A percentile compares a stretch with the other conserved stretches of the same genome.
These are phyloP conservation scores for Druon quercuslanigerum DNA, from an alignment of 1,140 invertebrate species.

Conservation along the genomic window DNA sequence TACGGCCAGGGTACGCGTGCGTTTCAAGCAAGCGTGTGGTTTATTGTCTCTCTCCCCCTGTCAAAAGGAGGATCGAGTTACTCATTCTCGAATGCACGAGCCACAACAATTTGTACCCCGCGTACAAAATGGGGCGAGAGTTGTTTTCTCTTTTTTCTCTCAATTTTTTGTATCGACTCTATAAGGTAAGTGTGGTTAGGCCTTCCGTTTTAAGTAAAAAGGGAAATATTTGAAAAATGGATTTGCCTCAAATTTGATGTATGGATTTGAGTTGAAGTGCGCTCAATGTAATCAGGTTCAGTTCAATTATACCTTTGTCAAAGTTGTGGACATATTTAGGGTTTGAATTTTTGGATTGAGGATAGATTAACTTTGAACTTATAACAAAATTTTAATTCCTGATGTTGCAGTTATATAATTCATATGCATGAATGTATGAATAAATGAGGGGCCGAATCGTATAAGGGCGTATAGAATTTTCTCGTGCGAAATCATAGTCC, in stretches of 20 bases:
- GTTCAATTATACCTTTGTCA: background rate
- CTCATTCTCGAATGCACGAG: constrained; percentile 28
- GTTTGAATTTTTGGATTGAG: background rate
- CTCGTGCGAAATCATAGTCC: no score
- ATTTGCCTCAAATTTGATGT: constrained; percentile 6
- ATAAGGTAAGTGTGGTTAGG: background rate
- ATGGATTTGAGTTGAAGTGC: background rate
- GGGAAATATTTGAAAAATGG: constrained; percentile 32
- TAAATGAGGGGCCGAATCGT: no score
- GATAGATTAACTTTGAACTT: no score
- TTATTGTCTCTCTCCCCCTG: constrained; percentile 24
- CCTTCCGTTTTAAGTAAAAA: constrained; percentile 33
- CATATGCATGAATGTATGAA: no score
- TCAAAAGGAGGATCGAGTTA: constrained; percentile 22
- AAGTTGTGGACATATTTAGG: background rate
- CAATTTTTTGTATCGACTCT: background rate
- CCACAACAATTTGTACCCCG: background rate
- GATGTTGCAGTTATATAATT: no score
- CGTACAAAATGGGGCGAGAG: background rate
- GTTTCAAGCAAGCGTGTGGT: constrained; percentile 2
- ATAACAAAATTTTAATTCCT: no score
- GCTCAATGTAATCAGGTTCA: background rate
- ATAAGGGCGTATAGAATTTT: no score
- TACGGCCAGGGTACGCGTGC: background rate
- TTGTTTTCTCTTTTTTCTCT: constrained; percentile 6